Percentiles rank a stretch among this genome's conserved stretches.
Conservation (phyloP, 1,140 invertebrate species). For the Drosophila ogumai region DNA sequence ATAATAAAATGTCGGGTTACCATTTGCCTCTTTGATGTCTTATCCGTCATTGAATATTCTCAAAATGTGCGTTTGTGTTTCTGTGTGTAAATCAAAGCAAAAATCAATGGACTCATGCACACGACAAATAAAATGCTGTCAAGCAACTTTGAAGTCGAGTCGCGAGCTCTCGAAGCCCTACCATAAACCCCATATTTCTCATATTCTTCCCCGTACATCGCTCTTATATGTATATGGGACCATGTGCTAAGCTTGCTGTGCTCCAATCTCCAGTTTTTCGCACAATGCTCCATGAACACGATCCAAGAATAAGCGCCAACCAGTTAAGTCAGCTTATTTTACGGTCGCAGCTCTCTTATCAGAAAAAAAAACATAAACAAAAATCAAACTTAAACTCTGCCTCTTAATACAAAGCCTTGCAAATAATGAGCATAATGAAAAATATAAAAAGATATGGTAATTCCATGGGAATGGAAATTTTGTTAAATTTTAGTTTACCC, state of each 20-base stretch:
- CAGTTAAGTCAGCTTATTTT: constrained; percentile 27
- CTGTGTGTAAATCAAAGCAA: constrained; percentile 49
- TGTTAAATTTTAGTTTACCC: too few species aligned
- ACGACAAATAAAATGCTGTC: constrained; percentile 65
- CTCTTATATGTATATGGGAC: constrained; percentile 38
- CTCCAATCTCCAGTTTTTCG: constrained; percentile 17
- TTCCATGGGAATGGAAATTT: not conserved
- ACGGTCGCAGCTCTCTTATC: constrained; percentile 27
- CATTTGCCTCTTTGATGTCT: not conserved
- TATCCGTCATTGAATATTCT: not conserved
- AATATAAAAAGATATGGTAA: not conserved
- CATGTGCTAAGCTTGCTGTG: constrained; percentile 25
- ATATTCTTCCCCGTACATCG: not conserved
- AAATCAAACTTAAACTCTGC: constrained; percentile 17
- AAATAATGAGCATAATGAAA: not conserved
- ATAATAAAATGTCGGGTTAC: too few species aligned
- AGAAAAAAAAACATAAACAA: constrained; percentile 36
- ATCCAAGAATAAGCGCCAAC: constrained; percentile 13
- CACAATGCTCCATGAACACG: constrained; percentile 19
- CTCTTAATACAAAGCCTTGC: constrained; percentile 36
- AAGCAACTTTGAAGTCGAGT: constrained; percentile 51
- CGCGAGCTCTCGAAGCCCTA: constrained; percentile 11
- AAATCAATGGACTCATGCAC: constrained; percentile 31
- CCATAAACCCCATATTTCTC: not conserved
- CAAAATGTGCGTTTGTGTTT: not conserved